Base-by-base conservation (phyloP, 2,888 invertebrate genomes). In the Zaprionus lineosus region DNA sequence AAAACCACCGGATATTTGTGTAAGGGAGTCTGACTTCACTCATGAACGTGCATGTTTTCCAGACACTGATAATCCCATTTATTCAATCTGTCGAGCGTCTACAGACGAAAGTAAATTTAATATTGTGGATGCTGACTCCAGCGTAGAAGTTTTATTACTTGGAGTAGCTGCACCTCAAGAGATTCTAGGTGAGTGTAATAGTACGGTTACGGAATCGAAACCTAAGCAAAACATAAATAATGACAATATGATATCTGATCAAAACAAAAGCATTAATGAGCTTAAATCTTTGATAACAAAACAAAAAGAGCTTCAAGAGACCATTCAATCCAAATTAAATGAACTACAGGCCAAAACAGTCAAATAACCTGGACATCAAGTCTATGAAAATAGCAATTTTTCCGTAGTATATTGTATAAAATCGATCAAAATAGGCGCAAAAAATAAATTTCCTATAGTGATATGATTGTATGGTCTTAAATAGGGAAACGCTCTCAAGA, bases 281-380 rank as follows among this genome's bases (percentile, higher is more conserved):
- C 46, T 77, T n/a, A 2, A 24, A 7, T 1, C 29, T 77, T 3
- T 6, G n/a, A n/a, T 84, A 29, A 21, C 18, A 4, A 47, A 77
- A 26, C 77, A 77, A n/a, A 55, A 43, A 8, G 3, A 18, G 12
- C 40, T 77, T 3, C 84, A 79, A 1, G 26, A 46, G 15, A 39
- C 41, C 3, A 77, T 84, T 37, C 82, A 82, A 41, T 8, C 33
- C 9, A 82, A 63, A 39, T 14, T 77, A 3, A 40, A 55, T n/a
- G 51, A 69, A n/a, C 14, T 84, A 8, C 78, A 56, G 19, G 21
- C 19, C 15, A 40, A 31, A 2, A 11, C 1, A n/a, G n/a, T n/a
- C n/a, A n/a, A n/a, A n/a, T n/a, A n/a, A n/a, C n/a, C n/a, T n/a
- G n/a, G n/a, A n/a, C n/a, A n/a, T n/a, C n/a, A n/a, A n/a, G n/a